Base-by-base conservation (phyloP, 30 jellyfish, hydroid and myxozoan genomes). In the Catostylus mosaicus region DNA sequence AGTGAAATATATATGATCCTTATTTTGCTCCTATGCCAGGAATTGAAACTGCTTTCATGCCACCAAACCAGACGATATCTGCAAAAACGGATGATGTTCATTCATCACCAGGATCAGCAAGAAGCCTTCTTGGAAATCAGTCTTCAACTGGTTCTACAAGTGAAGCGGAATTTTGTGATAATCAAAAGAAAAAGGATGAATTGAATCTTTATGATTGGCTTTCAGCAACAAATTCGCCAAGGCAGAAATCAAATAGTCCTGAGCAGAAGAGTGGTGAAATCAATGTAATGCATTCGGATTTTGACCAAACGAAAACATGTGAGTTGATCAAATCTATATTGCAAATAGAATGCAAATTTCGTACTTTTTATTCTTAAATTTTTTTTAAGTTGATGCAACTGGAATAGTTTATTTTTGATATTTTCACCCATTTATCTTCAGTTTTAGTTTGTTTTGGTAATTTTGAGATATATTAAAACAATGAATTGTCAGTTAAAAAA, bases 151-250 rank as follows among this genome's bases (percentile, higher is more conserved):
- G 78, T 0, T 68, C 92, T 0, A 82, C 85, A 63, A 51, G 85
- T 57, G 85, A 43, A 30, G 79, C 48, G n/a, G 85, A 67, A 36
- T 82, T 66, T 59, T 61, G 31, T 16, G 66, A 57, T 30, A 76
- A 82, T 37, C 54, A 37, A 14, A 83, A 82, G 38, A 72, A 60
- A 29, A 82, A 70, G 32, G 77, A 66, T 47, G 96, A 86, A 37
- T 26, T 59, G 34, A 86, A 73, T 35, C 78, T 86, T 27, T 86
- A 86, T 62, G 88, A 86, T 67, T 86, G 96, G 96, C 90, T 86
- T 2, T 86, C 96, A 22, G 61, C 85, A 26, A 62, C 96, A 14
- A 77, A 77, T 54, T 86, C 96, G 30, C 96, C 96, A 33, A 67
- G 92, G 69, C 86, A 67, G 37, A 72, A 61, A 16, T 59, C 71